A percentile compares a stretch with the other conserved stretches of the same genome.
Conservation (phyloP, 1,140 invertebrate genomes). For the Battus philenor region DNA sequence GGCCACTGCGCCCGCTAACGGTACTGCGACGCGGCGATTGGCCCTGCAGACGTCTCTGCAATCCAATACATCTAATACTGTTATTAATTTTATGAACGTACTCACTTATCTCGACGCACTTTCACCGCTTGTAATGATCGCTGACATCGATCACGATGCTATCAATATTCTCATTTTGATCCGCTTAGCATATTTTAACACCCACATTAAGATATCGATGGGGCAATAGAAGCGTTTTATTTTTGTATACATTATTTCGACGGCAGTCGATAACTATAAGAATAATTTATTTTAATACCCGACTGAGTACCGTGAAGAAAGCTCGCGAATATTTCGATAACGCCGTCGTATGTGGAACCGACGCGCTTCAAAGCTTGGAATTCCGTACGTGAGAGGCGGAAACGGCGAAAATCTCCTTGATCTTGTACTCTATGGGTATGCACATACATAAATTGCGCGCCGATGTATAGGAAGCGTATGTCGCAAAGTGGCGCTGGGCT, state of each 20-base stretch:
- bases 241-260: constrained; percentile 7
- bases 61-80: constrained; percentile 66
- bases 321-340: constrained; percentile 45
- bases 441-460: constrained; percentile 23
- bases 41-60: constrained; percentile 58
- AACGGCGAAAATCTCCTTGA: constrained; percentile 51
- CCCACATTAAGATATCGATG: constrained; percentile 28
- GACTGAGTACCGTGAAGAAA: constrained; percentile 19
- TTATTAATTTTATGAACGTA: constrained; percentile 64
- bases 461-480: constrained; percentile 42
- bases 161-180: constrained; percentile 37
- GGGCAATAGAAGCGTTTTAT: constrained; percentile 17
- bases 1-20: constrained; percentile 45
- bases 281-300: neutral
- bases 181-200: constrained; percentile 46
- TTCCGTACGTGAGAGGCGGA: constrained; percentile 54
- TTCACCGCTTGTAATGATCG: constrained; percentile 60
- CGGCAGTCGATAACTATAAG: constrained; percentile 1
- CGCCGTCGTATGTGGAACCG: constrained; percentile 40
- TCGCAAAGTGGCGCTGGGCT: constrained; percentile 41
- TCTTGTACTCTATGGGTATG: constrained; percentile 40
- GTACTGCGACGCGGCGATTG: constrained; percentile 49
- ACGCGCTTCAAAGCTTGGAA: constrained; percentile 43
- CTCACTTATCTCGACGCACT: constrained; percentile 43
- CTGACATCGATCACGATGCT: constrained; percentile 48